These are phyloP conservation scores for Muricea muricata DNA, from an alignment of 92 coral and sea anemone species.

Conservation along the genomic window DNA sequence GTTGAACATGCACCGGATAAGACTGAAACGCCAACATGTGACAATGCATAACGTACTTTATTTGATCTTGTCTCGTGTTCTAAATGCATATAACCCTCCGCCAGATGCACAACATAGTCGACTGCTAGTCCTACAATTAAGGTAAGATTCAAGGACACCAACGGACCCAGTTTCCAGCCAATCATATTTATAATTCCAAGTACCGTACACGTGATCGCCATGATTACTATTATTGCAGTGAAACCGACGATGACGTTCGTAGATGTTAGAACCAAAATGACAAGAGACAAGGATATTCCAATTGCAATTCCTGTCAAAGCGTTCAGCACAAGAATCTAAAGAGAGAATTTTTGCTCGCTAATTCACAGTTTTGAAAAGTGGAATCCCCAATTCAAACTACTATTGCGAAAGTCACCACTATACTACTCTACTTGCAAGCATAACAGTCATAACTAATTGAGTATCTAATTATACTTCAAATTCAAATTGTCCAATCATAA, in stretches of 20 bases:
- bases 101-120: slow-evolving; percentile 95
- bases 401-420: no score
- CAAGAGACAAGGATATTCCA: slow-evolving; percentile 83
- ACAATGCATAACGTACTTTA: slow-evolving; percentile 80
- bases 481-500: no score
- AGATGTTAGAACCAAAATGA: slow-evolving; percentile 85
- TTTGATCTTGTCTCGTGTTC: slow-evolving; percentile 51
- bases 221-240: slow-evolving; percentile 83
- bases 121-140: slow-evolving; percentile 96
- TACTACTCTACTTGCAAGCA: no score
- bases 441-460: no score
- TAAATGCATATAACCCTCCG: slow-evolving; percentile 84
- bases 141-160: slow-evolving; percentile 92
- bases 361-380: neutral
- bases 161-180: slow-evolving; percentile 95
- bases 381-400: neutral
- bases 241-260: slow-evolving; percentile 95
- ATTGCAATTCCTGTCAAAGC: slow-evolving; percentile 92
- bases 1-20: slow-evolving; percentile 95
- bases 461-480: no score
- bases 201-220: slow-evolving; percentile 85
- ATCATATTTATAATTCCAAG: slow-evolving; percentile 89
- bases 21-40: slow-evolving; percentile 90
- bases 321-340: slow-evolving; percentile 85
- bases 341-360: neutral